Evolutionary conservation across 2,888 invertebrate species (phyloP).

Genomic region (Diabrotica balteata): DNA sequence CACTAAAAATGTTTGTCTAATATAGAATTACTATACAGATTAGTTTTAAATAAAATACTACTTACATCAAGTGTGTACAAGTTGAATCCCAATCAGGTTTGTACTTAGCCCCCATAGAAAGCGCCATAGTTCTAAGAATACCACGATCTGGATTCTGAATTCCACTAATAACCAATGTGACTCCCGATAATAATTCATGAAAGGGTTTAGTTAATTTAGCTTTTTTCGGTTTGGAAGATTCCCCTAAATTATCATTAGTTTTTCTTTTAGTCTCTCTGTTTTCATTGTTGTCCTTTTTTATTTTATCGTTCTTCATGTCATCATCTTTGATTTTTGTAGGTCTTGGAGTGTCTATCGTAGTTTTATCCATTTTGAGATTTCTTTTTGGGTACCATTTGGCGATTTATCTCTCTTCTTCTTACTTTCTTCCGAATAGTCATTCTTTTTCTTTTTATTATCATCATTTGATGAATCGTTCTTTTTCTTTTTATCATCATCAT

Average conservation of each 20-base stretch:
- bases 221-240: constrained; percentile 46
- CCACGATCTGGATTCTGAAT: constrained; percentile 83
- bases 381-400: not conserved
- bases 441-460: constrained; percentile 26
- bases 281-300: constrained; percentile 5
- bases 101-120: constrained; percentile 82
- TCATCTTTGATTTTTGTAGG: constrained; percentile 41
- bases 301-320: not conserved
- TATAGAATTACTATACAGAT: too few relatives aligned
- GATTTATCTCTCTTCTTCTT: not conserved
- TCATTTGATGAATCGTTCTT: constrained; percentile 8
- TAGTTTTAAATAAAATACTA: constrained; percentile 47
- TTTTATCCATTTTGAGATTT: constrained; percentile 52
- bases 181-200: constrained; percentile 68
- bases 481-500: constrained; percentile 51
- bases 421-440: constrained; percentile 2
- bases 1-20: too few relatives aligned
- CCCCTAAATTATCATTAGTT: constrained; percentile 3
- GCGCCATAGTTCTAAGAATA: constrained; percentile 70
- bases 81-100: constrained; percentile 75
- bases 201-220: constrained; percentile 61
- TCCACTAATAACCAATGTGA: constrained; percentile 84
- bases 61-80: constrained; percentile 88
- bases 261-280: constrained; percentile 23
- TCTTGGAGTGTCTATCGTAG: constrained; percentile 19